phyloP scores from a whole-genome alignment of 2,113 vertebrate species.

The Gavialis gangeticus region DNA sequence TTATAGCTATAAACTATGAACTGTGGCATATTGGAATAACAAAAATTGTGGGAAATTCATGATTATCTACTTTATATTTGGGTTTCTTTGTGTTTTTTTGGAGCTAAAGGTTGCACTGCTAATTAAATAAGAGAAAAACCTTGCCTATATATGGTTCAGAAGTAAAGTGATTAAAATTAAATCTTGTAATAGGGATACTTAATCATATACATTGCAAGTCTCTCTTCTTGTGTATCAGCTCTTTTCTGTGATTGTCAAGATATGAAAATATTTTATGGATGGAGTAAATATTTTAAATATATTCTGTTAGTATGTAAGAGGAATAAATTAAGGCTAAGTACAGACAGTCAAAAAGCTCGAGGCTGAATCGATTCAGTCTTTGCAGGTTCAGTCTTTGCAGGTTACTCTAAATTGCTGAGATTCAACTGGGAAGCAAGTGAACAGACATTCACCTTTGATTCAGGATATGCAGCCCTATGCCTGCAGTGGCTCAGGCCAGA shows the following conservation, averaged over 20 bases:
- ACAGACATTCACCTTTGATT: too few relatives aligned
- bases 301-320: neutral
- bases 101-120: conserved; percentile 43
- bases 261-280: neutral
- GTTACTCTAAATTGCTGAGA: too few relatives aligned
- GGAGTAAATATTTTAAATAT: neutral
- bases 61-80: conserved; percentile 14
- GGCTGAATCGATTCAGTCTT: too few relatives aligned
- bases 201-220: conserved; percentile 37
- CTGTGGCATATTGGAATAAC: conserved; percentile 36
- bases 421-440: too few relatives aligned
- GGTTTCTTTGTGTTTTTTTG: conserved; percentile 42
- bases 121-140: conserved; percentile 26
- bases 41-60: neutral
- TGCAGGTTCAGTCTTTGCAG: too few relatives aligned
- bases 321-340: neutral
- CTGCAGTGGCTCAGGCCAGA: too few relatives aligned
- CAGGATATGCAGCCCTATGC: too few relatives aligned
- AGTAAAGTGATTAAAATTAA: conserved; percentile 64
- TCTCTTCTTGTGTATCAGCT: conserved; percentile 26
- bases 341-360: neutral
- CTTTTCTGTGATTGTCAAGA: neutral
- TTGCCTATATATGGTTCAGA: neutral
- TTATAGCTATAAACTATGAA: conserved; percentile 49
- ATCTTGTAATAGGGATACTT: conserved; percentile 61